These are phyloP conservation scores for Somateria mollissima DNA, from an alignment of 2,797 vertebrate species.

Conservation along the genomic window DNA sequence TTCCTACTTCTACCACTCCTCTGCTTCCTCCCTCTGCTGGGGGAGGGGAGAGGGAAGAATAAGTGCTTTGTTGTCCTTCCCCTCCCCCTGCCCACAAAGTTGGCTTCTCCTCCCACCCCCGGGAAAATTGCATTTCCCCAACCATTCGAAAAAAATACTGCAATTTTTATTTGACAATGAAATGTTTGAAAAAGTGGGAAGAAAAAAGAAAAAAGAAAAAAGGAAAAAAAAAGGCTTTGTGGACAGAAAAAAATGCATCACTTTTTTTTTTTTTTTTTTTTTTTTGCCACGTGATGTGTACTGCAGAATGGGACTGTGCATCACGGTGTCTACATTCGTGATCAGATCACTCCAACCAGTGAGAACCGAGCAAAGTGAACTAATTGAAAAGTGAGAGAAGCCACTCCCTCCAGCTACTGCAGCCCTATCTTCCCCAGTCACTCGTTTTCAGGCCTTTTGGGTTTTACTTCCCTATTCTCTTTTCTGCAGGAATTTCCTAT, in stretches of 20 bases:
- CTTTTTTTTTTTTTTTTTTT: background rate
- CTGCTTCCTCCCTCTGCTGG: slow-evolving; percentile 59
- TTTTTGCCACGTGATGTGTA: background rate
- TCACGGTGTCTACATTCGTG: background rate
- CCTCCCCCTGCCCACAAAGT: slow-evolving; percentile 52
- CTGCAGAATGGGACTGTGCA: background rate
- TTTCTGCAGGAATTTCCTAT: slow-evolving; percentile 13
- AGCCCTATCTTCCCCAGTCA: background rate
- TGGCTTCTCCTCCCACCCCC: background rate
- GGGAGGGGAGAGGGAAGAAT: slow-evolving; percentile 67
- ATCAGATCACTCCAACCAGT: background rate
- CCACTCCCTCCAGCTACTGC: background rate
- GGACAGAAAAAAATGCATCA: background rate
- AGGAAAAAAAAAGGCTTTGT: background rate
- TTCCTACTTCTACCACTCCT: slow-evolving; percentile 62
- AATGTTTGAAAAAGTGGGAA: background rate
- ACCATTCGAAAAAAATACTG: background rate
- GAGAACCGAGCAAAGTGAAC: background rate
- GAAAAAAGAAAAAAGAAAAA: background rate
- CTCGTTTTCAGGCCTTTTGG: background rate
- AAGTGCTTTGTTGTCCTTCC: slow-evolving; percentile 65
- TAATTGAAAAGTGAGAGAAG: background rate
- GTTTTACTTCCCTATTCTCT: background rate
- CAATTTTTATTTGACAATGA: background rate
- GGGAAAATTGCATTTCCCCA: slow-evolving; percentile 19